These are phyloP conservation scores for Sepiola atlantica DNA, from an alignment of 2,888 invertebrate species.

Conservation along the genomic window DNA sequence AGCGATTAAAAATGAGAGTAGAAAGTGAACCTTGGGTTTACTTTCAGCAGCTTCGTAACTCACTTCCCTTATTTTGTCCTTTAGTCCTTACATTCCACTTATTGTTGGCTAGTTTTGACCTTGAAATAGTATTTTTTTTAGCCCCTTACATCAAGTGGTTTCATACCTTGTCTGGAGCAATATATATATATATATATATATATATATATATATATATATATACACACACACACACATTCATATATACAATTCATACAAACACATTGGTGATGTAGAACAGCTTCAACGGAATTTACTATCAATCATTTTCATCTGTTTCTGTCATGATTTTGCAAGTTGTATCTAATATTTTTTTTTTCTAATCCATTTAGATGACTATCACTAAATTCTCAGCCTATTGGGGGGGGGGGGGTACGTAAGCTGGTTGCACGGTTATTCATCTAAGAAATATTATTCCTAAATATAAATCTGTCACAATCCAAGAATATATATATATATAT, in stretches of 20 bases:
- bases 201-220: background rate
- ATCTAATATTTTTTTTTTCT: no score
- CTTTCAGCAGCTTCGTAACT: no score
- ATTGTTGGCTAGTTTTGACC: no score
- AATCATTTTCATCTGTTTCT: background rate
- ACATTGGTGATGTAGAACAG: background rate
- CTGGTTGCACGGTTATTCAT: background rate
- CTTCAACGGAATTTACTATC: background rate
- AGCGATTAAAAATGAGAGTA: no score
- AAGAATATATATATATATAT: no score
- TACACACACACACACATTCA: background rate
- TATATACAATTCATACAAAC: background rate
- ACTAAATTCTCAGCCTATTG: background rate
- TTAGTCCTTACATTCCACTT: no score
- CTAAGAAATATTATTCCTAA: background rate
- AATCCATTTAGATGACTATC: background rate
- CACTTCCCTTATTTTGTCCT: no score
- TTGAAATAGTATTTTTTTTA: no score
- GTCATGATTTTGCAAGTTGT: background rate
- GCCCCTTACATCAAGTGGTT: no score
- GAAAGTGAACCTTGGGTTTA: no score
- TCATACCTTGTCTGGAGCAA: no score
- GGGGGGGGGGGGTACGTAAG: background rate
- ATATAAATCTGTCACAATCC: background rate
- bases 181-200: background rate